Evolutionary conservation across 2,797 vertebrate species (phyloP), one percentile per base, ranked within the genome.

Genomic region (Sebastes minor): DNA sequence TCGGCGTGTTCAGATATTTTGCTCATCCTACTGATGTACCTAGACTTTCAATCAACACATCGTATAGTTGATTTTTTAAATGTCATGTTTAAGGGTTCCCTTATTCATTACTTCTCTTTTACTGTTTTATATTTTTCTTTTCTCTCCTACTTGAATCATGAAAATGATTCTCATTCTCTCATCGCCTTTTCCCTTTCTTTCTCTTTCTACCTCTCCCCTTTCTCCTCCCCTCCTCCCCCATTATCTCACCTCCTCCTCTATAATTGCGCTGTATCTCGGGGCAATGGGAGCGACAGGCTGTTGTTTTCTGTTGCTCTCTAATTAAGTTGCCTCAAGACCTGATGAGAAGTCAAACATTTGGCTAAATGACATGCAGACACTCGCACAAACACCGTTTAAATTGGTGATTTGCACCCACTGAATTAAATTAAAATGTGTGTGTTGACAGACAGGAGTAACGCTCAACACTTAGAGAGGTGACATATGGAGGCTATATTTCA

Each of bases 251-350:
- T 53, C 66, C 55, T 25, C 72, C 63, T 83, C 76, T 76, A 6
- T 81, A 78, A 87, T 81, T 67, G 68, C 0, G 0, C 14, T 9
- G 23, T 68, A 14, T 79, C 80, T 75, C 9, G 12, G 32, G 85
- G 81, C 71, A 2, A 60, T 38, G 55, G 69, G 49, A 78, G 84
- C 14, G 5, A 23, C 75, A 27, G 60, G 49, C 81, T 76, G 78
- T 82, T 87, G 74, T 82, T 74, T 85, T n/a, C 42, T 59, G 72
- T 30, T 81, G 27, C 86, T 83, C 66, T 90, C 12, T 86, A 76
- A 87, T 89, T 88, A 80, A 64, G 25, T 65, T 9, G 6, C 42
- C 80, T 32, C 28, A 52, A 73, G 59, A 78, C 35, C 49, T 33
- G 66, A 74, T 22, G 49, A 77, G 62, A 53, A 62, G 52, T 76